These are phyloP conservation scores for Epicampocera succincta DNA, from an alignment of 2,888 invertebrate genomes.

Conservation along the genomic window DNA sequence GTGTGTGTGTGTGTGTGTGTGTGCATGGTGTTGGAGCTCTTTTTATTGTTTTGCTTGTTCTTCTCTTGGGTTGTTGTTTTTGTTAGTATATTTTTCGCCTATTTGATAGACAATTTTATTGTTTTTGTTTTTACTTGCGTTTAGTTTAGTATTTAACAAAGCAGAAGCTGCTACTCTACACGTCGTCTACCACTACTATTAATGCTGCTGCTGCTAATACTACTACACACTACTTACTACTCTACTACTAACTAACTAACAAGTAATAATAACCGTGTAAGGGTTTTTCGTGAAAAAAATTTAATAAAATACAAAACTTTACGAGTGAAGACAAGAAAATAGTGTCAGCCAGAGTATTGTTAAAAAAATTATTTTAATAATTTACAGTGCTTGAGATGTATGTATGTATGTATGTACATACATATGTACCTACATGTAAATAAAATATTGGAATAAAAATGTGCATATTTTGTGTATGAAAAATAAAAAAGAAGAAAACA, in stretches of 20 bases:
- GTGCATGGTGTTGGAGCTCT: constrained; percentile 17
- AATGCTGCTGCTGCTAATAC: constrained; percentile 55
- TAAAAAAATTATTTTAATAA: constrained; percentile 24
- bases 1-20: constrained; percentile 28
- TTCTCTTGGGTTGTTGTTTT: constrained; percentile 25
- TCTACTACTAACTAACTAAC: constrained; percentile 41
- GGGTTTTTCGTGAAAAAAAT: constrained; percentile 1
- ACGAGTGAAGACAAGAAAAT: constrained; percentile 2
- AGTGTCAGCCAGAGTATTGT: constrained; percentile 23
- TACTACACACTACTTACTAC: constrained; percentile 26
- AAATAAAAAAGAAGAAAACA: background rate
- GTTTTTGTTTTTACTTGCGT: constrained; percentile 65
- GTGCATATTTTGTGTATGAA: no score
- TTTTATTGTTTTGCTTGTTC: constrained; percentile 28
- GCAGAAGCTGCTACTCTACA: constrained; percentile 65
- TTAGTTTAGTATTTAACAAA: constrained; percentile 69
- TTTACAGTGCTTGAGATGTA: constrained; percentile 21
- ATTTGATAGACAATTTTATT: constrained; percentile 63
- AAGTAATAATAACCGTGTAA: constrained; percentile 38
- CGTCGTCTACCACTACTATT: constrained; percentile 56
- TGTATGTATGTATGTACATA: background rate
- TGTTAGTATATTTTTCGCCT: constrained; percentile 45
- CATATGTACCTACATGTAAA: no score
- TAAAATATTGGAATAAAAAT: constrained; percentile 6
- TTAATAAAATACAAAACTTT: constrained; percentile 21